phyloP scores from a whole-genome alignment of 2,113 vertebrate species.

The Rhagologus leucostigma region DNA sequence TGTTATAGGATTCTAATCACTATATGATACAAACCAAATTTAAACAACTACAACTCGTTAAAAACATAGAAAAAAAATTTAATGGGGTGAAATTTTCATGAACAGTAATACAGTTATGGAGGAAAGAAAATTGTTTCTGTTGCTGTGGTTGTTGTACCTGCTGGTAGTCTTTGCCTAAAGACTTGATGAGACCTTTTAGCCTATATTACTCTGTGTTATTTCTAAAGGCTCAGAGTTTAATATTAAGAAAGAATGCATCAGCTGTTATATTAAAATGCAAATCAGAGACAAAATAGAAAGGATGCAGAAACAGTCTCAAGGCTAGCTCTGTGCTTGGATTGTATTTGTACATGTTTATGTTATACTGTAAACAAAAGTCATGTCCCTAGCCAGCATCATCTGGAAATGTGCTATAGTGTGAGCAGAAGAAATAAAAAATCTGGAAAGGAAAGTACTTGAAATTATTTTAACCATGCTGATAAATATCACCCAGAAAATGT shows the following conservation, averaged over 20 bases:
- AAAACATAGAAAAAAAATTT: background rate
- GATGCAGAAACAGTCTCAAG: background rate
- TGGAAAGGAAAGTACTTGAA: background rate
- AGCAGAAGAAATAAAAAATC: background rate
- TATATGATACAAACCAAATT: background rate
- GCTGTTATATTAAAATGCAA: background rate
- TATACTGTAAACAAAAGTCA: background rate
- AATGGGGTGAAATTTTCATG: background rate
- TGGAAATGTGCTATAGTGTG: background rate
- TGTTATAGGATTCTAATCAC: background rate
- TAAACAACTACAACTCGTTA: background rate
- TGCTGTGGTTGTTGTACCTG: background rate
- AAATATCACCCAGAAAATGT: background rate
- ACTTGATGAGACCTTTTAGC: background rate
- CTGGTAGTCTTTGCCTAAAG: background rate
- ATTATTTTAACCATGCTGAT: background rate
- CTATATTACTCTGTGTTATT: background rate
- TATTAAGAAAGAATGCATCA: background rate
- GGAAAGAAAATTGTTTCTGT: background rate
- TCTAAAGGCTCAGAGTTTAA: background rate
- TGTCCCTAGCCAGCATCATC: background rate
- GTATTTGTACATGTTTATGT: background rate
- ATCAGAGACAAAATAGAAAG: background rate
- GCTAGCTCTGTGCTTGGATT: background rate
- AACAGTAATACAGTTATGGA: background rate